Percentiles rank a stretch among this genome's conserved stretches.
Conservation (phyloP, 1,140 invertebrate species). For the Drosophila sp. region DNA sequence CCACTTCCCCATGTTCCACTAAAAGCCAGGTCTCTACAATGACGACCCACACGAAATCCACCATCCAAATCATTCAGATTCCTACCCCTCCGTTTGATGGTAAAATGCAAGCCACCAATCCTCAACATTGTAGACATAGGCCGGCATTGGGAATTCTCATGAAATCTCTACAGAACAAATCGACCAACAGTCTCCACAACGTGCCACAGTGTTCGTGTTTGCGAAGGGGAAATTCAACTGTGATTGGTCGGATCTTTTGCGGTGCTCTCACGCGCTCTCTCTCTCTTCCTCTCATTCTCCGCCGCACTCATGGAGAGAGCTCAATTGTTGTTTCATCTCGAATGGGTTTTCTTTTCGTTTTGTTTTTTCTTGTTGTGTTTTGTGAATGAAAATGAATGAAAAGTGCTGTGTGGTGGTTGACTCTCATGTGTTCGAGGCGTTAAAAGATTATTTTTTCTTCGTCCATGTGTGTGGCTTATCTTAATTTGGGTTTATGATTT, state of each 20-base stretch:
- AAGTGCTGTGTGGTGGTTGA: conserved; percentile 28
- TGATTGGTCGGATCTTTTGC: conserved; percentile 57
- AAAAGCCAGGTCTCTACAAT: neutral
- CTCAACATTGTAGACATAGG: neutral
- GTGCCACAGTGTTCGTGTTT: conserved; percentile 36
- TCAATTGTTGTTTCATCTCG: neutral
- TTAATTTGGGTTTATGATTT: conserved; percentile 74
- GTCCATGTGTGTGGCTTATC: conserved; percentile 52
- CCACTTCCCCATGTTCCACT: neutral
- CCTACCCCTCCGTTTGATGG: neutral
- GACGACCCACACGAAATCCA: neutral
- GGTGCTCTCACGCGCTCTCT: conserved; percentile 1
- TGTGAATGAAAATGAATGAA: conserved; percentile 74
- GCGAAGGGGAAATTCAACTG: conserved; percentile 37
- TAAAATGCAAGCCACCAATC: conserved; percentile 12
- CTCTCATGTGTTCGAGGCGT: conserved; percentile 27
- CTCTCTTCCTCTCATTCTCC: conserved; percentile 16
- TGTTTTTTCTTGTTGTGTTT: conserved; percentile 30
- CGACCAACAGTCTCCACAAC: conserved; percentile 29
- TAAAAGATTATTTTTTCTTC: conserved; percentile 50
- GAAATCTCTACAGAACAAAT: conserved; percentile 5
- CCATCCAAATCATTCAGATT: neutral
- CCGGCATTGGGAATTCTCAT: conserved; percentile 6
- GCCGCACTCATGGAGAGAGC: conserved; percentile 10
- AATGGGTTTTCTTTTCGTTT: conserved; percentile 31